phyloP scores from a whole-genome alignment of 2,888 invertebrate genomes.

The Petrolisthes cinctipes region DNA sequence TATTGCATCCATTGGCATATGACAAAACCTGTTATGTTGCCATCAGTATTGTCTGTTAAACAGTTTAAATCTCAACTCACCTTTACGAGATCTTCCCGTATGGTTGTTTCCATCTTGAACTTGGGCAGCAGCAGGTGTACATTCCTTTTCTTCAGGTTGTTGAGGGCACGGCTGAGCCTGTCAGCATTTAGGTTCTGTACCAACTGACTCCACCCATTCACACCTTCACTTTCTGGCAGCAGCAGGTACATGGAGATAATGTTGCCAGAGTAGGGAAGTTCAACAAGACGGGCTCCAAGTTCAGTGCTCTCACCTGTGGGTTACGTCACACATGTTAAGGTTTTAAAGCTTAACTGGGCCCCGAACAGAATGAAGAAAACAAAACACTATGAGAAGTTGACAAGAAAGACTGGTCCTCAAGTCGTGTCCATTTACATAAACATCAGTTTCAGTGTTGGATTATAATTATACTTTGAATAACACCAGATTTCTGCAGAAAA shows the following conservation, averaged over 20 bases:
- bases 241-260: conserved; percentile 67
- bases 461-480: too few species aligned
- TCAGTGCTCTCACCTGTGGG: conserved; percentile 64
- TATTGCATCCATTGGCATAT: too few species aligned
- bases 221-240: conserved; percentile 66
- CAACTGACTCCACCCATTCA: conserved; percentile 43
- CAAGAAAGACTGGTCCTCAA: background rate
- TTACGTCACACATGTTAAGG: conserved; percentile 67
- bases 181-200: conserved; percentile 41
- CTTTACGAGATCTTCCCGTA: conserved; percentile 73
- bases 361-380: background rate
- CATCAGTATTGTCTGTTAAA: too few species aligned
- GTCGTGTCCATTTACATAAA: too few species aligned
- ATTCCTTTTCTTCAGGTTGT: conserved; percentile 25
- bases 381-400: background rate
- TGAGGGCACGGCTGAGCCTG: conserved; percentile 30
- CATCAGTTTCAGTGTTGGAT: too few species aligned
- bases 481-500: too few species aligned
- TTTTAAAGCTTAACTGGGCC: conserved; percentile 46
- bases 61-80: conserved; percentile 15
- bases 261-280: conserved; percentile 67
- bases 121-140: conserved; percentile 62
- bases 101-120: conserved; percentile 56
- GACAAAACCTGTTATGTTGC: too few species aligned
- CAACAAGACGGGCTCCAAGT: conserved; percentile 66